A percentile compares a stretch with the other conserved stretches of the same genome.
phyloP scores from a whole-genome alignment of 2,888 invertebrate species.

The Melipona bicolor region DNA sequence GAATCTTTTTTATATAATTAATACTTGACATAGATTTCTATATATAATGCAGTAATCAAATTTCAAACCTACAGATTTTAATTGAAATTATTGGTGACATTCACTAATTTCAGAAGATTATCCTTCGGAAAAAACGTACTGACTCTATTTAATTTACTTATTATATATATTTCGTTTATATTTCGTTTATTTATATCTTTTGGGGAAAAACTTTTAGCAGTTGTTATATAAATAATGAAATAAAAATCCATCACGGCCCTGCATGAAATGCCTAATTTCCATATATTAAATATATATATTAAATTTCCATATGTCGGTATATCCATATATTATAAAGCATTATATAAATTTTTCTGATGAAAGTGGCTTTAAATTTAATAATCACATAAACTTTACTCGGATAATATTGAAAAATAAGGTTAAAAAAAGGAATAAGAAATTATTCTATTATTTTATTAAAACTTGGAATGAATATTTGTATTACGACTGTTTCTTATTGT shows the following conservation, averaged over 20 bases:
- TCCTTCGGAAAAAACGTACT: too few relatives aligned
- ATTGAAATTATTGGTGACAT: not conserved
- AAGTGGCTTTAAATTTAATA: not conserved
- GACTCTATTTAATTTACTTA: too few relatives aligned
- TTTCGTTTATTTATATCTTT: too few relatives aligned
- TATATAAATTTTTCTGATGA: not conserved
- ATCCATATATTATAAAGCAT: not conserved
- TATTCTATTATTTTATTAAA: not conserved
- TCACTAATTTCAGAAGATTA: not conserved
- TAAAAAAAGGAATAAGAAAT: not conserved
- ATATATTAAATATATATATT: too few relatives aligned
- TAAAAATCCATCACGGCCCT: too few relatives aligned
- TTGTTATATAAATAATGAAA: too few relatives aligned
- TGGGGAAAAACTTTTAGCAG: too few relatives aligned
- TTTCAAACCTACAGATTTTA: not conserved
- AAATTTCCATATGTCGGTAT: not conserved
- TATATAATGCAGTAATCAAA: not conserved
- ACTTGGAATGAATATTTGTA: slow-evolving; percentile 35
- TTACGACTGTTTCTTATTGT: slow-evolving; percentile 5
- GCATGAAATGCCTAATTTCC: too few relatives aligned
- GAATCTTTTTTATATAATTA: slow-evolving; percentile 2
- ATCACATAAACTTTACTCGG: not conserved
- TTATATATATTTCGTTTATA: too few relatives aligned
- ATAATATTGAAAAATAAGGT: not conserved
- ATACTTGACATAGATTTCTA: not conserved